Conservation (phyloP, 2,113 vertebrate genomes). For the Haliaeetus leucogaster region DNA sequence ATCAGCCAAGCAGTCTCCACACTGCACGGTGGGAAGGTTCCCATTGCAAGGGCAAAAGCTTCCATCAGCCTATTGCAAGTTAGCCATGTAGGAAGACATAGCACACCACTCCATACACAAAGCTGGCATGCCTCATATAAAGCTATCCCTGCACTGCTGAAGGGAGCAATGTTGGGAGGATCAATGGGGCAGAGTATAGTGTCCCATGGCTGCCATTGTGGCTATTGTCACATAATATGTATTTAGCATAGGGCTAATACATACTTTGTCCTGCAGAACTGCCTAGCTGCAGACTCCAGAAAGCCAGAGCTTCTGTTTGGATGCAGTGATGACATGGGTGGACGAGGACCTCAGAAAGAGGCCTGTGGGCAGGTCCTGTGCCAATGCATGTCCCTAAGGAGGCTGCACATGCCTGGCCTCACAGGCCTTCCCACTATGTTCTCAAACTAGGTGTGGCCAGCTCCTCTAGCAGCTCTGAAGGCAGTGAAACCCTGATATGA, state of each 20-base stretch:
- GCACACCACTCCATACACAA: neutral
- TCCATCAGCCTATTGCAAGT: neutral
- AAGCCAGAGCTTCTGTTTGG: neutral
- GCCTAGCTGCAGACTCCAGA: neutral
- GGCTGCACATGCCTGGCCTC: neutral
- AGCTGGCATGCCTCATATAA: neutral
- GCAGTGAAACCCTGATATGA: neutral
- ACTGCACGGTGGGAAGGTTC: neutral
- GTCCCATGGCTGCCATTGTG: neutral
- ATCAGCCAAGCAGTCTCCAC: neutral
- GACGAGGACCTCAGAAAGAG: neutral
- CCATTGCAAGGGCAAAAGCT: neutral
- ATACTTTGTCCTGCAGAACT: neutral
- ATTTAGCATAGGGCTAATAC: neutral
- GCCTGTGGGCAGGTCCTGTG: neutral
- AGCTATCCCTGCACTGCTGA: neutral
- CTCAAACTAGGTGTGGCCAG: neutral
- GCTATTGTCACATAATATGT: fast-evolving
- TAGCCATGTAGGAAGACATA: neutral
- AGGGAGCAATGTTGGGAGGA: neutral
- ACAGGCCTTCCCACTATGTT: neutral
- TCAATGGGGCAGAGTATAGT: neutral
- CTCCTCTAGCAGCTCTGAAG: neutral
- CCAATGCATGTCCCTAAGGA: neutral
- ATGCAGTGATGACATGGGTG: neutral